These are phyloP conservation scores for Carabus problematicus DNA, from an alignment of 2,888 invertebrate genomes.

Conservation along the genomic window DNA sequence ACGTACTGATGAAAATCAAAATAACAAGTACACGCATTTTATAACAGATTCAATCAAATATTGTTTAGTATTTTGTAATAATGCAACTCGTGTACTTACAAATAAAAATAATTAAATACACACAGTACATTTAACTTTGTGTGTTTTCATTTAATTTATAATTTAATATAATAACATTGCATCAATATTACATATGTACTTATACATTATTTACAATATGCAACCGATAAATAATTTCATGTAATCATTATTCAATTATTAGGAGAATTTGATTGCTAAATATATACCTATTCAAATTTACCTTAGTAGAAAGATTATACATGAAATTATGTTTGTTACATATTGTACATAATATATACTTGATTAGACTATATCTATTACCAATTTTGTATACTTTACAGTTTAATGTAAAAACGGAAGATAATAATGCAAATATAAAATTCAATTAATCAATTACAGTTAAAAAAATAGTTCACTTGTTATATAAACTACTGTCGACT, in stretches of 20 bases:
- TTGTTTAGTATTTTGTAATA: too few species aligned
- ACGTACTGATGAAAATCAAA: slow-evolving; percentile 2
- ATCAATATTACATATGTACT: slow-evolving; percentile 39
- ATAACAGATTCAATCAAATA: too few species aligned
- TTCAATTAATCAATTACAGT: too few species aligned
- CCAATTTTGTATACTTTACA: slow-evolving; percentile 37
- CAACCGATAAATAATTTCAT: neutral
- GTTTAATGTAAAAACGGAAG: slow-evolving; percentile 19
- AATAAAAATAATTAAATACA: slow-evolving; percentile 4
- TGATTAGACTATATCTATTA: slow-evolving; percentile 32
- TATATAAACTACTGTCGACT: slow-evolving; percentile 28
- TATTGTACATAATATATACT: too few species aligned
- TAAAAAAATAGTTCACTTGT: slow-evolving; percentile 29
- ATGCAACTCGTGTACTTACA: too few species aligned
- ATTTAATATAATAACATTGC: slow-evolving; percentile 40
- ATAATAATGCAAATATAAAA: slow-evolving; percentile 20
- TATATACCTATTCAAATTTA: slow-evolving; percentile 19
- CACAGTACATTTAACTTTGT: neutral
- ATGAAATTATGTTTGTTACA: neutral
- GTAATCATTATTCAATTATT: slow-evolving; percentile 3
- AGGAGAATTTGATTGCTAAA: too few species aligned
- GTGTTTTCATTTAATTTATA: slow-evolving; percentile 39
- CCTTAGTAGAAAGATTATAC: slow-evolving; percentile 2
- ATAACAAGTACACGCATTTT: too few species aligned
- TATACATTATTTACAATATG: slow-evolving; percentile 15